Percentiles rank a stretch among this genome's conserved stretches.
These are phyloP conservation scores for Gnatocerus cornutus DNA, from an alignment of 2,888 invertebrate species.

Conservation along the genomic window DNA sequence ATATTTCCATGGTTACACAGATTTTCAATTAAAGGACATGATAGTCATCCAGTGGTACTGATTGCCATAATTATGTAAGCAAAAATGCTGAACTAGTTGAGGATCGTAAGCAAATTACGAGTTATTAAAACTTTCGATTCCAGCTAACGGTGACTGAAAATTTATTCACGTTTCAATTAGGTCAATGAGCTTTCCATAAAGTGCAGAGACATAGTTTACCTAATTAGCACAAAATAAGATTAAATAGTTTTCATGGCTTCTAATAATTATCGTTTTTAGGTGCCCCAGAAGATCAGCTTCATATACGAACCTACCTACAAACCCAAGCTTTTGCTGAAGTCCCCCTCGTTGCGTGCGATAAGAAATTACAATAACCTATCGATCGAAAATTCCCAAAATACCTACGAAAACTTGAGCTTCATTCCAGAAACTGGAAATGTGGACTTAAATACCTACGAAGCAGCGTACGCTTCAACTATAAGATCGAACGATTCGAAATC, in stretches of 20 bases:
- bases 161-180: not conserved
- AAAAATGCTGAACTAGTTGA: constrained; percentile 31
- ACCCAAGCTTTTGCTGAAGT: constrained; percentile 62
- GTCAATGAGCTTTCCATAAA: not conserved
- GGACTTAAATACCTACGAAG: constrained; percentile 54
- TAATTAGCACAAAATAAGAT: not conserved
- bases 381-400: constrained; percentile 51
- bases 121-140: constrained; percentile 32
- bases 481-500: constrained; percentile 52
- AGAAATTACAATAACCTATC: constrained; percentile 68
- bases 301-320: constrained; percentile 50
- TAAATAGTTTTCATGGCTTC: not conserved
- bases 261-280: constrained; percentile 42
- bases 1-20: constrained; percentile 27
- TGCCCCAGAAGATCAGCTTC: constrained; percentile 55
- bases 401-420: constrained; percentile 61
- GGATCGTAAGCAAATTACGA: constrained; percentile 11
- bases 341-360: constrained; percentile 67
- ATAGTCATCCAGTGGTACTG: constrained; percentile 6
- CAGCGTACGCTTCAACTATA: constrained; percentile 49
- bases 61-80: constrained; percentile 21
- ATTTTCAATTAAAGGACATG: constrained; percentile 37
- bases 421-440: constrained; percentile 59
- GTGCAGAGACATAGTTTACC: not conserved
- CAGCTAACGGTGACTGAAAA: not conserved